Conservation (phyloP, 2,888 invertebrate genomes). For the Elegia similella region DNA sequence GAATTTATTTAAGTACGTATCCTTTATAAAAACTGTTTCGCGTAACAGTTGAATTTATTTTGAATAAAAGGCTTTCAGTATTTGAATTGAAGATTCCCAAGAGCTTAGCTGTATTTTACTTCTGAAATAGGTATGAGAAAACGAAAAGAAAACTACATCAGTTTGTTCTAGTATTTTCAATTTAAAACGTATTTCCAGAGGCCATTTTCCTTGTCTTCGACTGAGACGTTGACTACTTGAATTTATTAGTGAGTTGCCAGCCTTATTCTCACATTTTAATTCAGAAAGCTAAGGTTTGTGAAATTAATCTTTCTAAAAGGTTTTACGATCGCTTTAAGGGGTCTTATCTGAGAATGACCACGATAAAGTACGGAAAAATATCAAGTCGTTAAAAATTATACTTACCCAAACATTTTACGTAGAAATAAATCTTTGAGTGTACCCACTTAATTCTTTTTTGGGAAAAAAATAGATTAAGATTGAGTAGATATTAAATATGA, state of each 20-base stretch:
- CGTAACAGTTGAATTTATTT: too few species aligned
- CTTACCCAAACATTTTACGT: neutral
- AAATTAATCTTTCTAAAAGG: constrained; percentile 1
- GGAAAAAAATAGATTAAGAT: too few species aligned
- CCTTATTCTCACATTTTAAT: neutral
- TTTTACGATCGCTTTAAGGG: constrained; percentile 11
- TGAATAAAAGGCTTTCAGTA: too few species aligned
- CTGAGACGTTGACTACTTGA: constrained; percentile 3
- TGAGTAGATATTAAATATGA: too few species aligned
- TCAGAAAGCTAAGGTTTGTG: neutral
- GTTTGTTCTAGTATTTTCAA: neutral
- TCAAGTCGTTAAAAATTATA: neutral
- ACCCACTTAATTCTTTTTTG: too few species aligned
- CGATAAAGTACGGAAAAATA: neutral
- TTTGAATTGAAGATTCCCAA: too few species aligned
- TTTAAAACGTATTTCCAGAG: neutral
- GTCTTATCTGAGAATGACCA: constrained; percentile 18
- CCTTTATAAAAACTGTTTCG: too few species aligned
- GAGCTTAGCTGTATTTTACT: neutral
- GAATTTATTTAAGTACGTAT: too few species aligned
- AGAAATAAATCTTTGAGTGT: neutral
- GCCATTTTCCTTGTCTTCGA: constrained; percentile 3
- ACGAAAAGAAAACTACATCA: neutral
- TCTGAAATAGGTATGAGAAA: neutral
- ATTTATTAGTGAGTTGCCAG: neutral